These are phyloP conservation scores for Danio kyathit DNA, from an alignment of 2,797 vertebrate genomes.

Conservation along the genomic window DNA sequence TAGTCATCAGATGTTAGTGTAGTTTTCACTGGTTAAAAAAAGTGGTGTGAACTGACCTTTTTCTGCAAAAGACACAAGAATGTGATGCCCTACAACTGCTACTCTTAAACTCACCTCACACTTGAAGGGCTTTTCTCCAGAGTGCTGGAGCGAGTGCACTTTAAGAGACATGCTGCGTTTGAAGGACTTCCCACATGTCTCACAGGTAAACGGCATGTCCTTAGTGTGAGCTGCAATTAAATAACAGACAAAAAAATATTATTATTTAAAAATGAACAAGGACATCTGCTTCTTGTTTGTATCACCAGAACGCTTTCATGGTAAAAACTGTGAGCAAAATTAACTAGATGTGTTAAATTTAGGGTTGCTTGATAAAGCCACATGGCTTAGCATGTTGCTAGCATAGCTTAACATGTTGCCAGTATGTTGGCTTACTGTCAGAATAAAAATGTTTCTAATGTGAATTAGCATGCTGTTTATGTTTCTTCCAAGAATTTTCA, in stretches of 20 bases:
- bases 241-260: background rate
- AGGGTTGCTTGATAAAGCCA: too few relatives aligned
- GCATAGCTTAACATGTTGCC: too few relatives aligned
- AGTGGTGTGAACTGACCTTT: background rate
- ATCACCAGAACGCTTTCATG: background rate
- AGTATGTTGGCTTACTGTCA: too few relatives aligned
- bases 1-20: background rate
- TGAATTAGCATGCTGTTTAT: too few relatives aligned
- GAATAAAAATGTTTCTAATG: too few relatives aligned
- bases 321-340: background rate
- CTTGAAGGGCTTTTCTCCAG: conserved; percentile 96
- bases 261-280: background rate
- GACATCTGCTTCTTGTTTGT: background rate
- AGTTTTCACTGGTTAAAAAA: background rate
- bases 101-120: conserved; percentile 85
- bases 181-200: conserved; percentile 98
- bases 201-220: conserved; percentile 98
- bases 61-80: background rate
- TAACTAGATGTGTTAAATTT: too few relatives aligned
- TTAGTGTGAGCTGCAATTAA: conserved; percentile 90
- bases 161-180: conserved; percentile 98
- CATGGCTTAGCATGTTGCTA: too few relatives aligned
- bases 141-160: conserved; percentile 96
- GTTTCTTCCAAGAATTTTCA: too few relatives aligned
- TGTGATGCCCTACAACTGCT: background rate